phyloP scores from a whole-genome alignment of 2,113 vertebrate genomes.

The Thalassoma bifasciatum region DNA sequence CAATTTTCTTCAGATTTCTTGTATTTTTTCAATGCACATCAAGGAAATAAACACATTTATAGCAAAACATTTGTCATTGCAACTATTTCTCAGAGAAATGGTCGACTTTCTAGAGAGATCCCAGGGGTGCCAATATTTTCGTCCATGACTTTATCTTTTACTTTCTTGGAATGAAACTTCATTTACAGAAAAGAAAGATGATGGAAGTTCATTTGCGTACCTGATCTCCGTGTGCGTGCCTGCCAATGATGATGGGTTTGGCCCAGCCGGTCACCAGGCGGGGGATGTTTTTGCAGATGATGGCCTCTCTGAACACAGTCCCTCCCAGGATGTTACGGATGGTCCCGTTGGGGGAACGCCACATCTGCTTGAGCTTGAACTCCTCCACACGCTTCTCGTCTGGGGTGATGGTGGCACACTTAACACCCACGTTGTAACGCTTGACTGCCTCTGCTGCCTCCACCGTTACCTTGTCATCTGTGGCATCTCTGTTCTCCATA shows the following conservation, averaged over 20 bases:
- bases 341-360: conserved; percentile 98
- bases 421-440: conserved; percentile 92
- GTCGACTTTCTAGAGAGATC: too few relatives aligned
- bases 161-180: too few relatives aligned
- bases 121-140: too few relatives aligned
- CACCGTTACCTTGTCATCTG: conserved; percentile 91
- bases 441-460: conserved; percentile 94
- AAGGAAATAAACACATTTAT: too few relatives aligned
- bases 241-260: conserved; percentile 97
- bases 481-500: conserved; percentile 94
- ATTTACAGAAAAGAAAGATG: too few relatives aligned
- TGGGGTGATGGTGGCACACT: conserved; percentile 98
- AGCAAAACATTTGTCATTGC: too few relatives aligned
- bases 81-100: too few relatives aligned
- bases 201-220: conserved; percentile 65
- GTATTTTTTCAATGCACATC: too few relatives aligned
- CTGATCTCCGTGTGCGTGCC: conserved; percentile 97
- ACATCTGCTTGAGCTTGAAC: conserved; percentile 98
- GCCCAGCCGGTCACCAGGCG: conserved; percentile 93
- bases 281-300: conserved; percentile 98
- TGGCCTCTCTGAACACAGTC: conserved; percentile 97
- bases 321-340: conserved; percentile 98
- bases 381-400: conserved; percentile 97
- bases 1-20: too few relatives aligned
- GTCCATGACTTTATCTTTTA: too few relatives aligned